Conservation (phyloP, 2,888 invertebrate species). For the Lasiommata megera region DNA sequence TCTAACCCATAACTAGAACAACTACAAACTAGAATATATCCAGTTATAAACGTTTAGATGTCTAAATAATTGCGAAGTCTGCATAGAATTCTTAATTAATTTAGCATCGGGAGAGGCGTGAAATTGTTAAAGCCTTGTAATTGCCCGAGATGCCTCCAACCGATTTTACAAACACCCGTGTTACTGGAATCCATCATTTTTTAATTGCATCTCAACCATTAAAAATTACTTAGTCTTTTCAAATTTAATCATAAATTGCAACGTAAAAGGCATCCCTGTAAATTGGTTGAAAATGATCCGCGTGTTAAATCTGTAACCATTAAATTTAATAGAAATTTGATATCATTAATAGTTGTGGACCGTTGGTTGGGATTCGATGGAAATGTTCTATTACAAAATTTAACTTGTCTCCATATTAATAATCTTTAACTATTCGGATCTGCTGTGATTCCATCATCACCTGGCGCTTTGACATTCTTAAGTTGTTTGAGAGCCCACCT, state of each 20-base stretch:
- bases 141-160: conserved; percentile 38
- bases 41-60: too few relatives aligned
- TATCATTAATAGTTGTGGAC: too few relatives aligned
- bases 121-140: conserved; percentile 42
- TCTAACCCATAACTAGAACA: too few relatives aligned
- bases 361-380: too few relatives aligned
- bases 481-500: conserved; percentile 25
- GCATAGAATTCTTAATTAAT: conserved; percentile 37
- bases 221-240: conserved; percentile 16
- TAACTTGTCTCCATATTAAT: too few relatives aligned
- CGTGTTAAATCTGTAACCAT: neutral
- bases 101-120: conserved; percentile 37
- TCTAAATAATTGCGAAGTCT: conserved; percentile 31
- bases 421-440: too few relatives aligned
- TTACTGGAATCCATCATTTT: conserved; percentile 18
- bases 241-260: neutral
- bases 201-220: conserved; percentile 3
- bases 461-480: conserved; percentile 26
- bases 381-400: too few relatives aligned
- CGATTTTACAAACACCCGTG: conserved; percentile 24
- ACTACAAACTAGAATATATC: too few relatives aligned
- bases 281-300: neutral
- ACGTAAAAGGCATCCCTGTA: neutral
- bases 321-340: too few relatives aligned
- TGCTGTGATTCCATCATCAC: conserved; percentile 19